phyloP scores from a whole-genome alignment of 2,113 vertebrate species.

The Semicossyphus pulcher region DNA sequence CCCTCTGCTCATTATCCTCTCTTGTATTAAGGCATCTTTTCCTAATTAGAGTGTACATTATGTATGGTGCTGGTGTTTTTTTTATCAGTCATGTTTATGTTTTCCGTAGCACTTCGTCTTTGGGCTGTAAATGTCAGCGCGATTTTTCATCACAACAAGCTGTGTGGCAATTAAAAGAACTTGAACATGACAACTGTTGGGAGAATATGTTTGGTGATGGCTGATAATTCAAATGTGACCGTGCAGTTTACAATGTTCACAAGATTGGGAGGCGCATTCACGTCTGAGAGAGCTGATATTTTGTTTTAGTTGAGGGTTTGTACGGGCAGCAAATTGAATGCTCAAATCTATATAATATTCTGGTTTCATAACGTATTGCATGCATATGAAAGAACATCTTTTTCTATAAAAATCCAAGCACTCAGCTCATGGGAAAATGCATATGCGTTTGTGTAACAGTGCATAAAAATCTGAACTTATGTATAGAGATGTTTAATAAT shows the following conservation, averaged over 20 bases:
- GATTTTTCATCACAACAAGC: conserved; percentile 9
- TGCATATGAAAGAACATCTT: too few species aligned
- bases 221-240: conserved; percentile 9
- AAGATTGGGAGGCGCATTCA: too few species aligned
- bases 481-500: conserved; percentile 37
- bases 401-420: background rate
- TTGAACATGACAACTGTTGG: conserved; percentile 12
- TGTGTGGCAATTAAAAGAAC: conserved; percentile 7
- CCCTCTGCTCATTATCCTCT: conserved; percentile 11
- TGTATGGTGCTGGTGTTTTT: conserved; percentile 4
- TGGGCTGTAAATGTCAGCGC: conserved; percentile 38
- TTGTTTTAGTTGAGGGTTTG: too few species aligned
- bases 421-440: background rate
- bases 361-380: background rate
- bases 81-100: conserved; percentile 13
- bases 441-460: conserved; percentile 8
- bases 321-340: too few species aligned
- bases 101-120: background rate
- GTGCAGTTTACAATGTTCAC: too few species aligned
- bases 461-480: conserved; percentile 1
- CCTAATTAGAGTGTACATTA: conserved; percentile 27
- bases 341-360: background rate
- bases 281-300: too few species aligned
- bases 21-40: conserved; percentile 7
- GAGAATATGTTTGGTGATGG: background rate